Conservation (phyloP, 37 sponge, comb jelly and placozoan species). For the Corticium candelabrum region DNA sequence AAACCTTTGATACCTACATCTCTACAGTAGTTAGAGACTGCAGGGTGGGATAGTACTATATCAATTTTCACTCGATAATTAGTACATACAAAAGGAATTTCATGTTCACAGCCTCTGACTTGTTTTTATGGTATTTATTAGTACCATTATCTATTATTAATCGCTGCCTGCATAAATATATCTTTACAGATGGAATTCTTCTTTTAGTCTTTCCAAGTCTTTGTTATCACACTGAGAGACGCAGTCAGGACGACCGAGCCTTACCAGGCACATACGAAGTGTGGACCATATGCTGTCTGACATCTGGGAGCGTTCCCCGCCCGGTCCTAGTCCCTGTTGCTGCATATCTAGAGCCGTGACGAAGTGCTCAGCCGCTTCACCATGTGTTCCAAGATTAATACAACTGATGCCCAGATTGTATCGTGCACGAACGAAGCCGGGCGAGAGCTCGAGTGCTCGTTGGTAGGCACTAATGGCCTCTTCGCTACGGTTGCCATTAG, state of each 20-base stretch:
- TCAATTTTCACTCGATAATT: too few species aligned
- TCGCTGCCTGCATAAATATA: too few species aligned
- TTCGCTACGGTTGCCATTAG: constrained; percentile 67
- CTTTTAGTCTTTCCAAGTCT: neutral
- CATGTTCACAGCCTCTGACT: too few species aligned
- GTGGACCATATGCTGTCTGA: constrained; percentile 84
- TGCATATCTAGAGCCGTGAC: constrained; percentile 66
- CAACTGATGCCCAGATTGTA: constrained; percentile 96
- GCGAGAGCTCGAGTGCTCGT: constrained; percentile 63
- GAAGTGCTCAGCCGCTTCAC: constrained; percentile 64
- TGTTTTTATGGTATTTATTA: too few species aligned
- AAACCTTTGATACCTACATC: too few species aligned
- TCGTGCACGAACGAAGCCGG: constrained; percentile 80
- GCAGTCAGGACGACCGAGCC: neutral
- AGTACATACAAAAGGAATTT: too few species aligned
- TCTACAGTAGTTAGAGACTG: too few species aligned
- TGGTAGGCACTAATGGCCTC: constrained; percentile 80
- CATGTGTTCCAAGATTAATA: constrained; percentile 80
- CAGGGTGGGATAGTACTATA: too few species aligned
- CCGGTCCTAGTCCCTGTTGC: constrained; percentile 38
- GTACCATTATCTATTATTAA: too few species aligned
- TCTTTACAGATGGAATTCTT: neutral
- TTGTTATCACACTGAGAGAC: neutral
- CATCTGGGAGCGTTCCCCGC: constrained; percentile 21
- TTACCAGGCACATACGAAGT: constrained; percentile 16